Evolutionary conservation across 92 coral and sea anemone genomes (phyloP).

Genomic region (Micromussa lordhowensis): DNA sequence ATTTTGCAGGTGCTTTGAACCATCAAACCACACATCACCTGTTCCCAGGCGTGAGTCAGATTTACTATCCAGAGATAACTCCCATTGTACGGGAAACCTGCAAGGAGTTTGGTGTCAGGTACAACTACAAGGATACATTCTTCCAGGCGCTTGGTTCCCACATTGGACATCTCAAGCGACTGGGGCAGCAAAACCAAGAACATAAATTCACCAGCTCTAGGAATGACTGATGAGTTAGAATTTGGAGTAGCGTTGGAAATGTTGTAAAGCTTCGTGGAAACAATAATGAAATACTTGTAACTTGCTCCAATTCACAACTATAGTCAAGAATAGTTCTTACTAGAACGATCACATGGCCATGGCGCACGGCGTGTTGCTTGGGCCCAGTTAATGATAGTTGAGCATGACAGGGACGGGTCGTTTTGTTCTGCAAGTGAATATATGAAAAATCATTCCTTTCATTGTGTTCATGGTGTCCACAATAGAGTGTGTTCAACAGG

Average conservation of each 20-base stretch:
- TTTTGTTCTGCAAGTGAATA: too few relatives aligned
- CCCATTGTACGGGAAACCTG: constrained; percentile 80
- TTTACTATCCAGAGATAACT: constrained; percentile 84
- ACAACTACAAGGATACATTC: constrained; percentile 80
- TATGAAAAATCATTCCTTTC: too few relatives aligned
- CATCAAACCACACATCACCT: constrained; percentile 87
- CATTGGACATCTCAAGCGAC: constrained; percentile 78
- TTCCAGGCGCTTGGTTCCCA: constrained; percentile 81
- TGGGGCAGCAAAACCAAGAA: constrained; percentile 65
- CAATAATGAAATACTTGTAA: neutral
- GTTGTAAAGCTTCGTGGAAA: neutral
- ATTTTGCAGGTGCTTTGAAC: constrained; percentile 76
- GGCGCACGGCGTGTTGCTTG: neutral
- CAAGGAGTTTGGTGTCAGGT: constrained; percentile 83
- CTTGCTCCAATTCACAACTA: neutral
- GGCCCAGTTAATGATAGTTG: neutral
- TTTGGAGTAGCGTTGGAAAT: neutral
- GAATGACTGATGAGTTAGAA: constrained; percentile 6
- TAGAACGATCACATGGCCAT: neutral
- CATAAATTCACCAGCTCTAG: constrained; percentile 1
- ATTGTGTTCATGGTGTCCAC: neutral
- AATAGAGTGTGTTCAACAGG: neutral
- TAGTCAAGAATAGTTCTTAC: neutral
- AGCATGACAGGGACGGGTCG: too few relatives aligned
- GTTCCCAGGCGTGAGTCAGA: constrained; percentile 83